Base-by-base conservation (phyloP, 2,113 vertebrate species). In the Cichladusa arquata region DNA sequence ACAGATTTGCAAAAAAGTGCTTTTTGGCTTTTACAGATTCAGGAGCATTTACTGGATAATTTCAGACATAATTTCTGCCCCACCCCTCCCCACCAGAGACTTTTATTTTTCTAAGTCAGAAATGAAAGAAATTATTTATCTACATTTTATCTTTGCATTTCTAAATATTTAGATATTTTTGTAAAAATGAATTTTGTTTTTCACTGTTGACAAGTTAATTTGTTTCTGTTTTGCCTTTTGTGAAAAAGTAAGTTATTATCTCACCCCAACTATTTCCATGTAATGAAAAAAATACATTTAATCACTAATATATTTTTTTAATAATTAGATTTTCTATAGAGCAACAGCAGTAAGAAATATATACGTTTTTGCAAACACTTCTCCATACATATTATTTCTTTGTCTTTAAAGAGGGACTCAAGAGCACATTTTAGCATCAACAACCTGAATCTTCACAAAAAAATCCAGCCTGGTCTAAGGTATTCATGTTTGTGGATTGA, bases 31-130 rank as follows among this genome's bases (percentile, higher is more conserved):
- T 77, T 40, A 23, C 33, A 13, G 33, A 38, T 81, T 56, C 44
- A 26, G 57, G 3, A 71, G 10, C 34, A 64, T 72, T 64, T 88
- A 86, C 19, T 58, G 31, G 28, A 81, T 64, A 81, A 77, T 77
- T 62, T 61, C 34, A 70, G 28, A 44, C 10, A 38, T 34, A 14
- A 42, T 31, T 77, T 12, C 20, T 25, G 19, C 1, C 2, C 15
- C 8, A 44, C 1, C 1, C 4, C 6, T 14, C 48, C 40, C 14
- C 22, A 28, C 0, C 5, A 6, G 3, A 65, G 2, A 28, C 12
- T 65, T 81, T 29, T 36, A 34, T 61, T 82, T 83, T 92, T 42
- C 45, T 51, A 22, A 83, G 80, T 92, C 51, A 76, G 19, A 66
- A 92, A 67, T 0, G 3, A 56, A 44, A 77, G 10, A 45, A 56